These are phyloP conservation scores for Uria aalge DNA, from an alignment of 2,113 vertebrate genomes.

Conservation along the genomic window DNA sequence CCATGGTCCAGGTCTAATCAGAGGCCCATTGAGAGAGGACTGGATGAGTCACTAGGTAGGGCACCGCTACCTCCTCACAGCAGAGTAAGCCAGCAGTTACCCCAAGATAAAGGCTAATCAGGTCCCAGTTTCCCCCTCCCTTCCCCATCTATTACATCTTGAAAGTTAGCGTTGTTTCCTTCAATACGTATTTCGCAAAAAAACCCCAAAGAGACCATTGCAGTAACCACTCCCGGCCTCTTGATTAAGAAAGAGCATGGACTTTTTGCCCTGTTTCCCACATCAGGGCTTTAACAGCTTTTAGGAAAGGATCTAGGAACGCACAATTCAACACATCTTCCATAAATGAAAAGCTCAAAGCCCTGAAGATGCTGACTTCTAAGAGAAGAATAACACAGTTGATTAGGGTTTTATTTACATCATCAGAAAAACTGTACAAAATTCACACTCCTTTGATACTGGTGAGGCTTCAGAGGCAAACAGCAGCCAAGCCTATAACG, in stretches of 20 bases:
- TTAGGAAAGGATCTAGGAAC: background rate
- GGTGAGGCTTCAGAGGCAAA: background rate
- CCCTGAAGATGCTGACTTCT: background rate
- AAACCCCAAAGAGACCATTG: background rate
- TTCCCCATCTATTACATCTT: background rate
- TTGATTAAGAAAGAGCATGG: background rate
- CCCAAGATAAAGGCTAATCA: background rate
- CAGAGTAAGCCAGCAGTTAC: background rate
- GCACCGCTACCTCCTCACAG: background rate
- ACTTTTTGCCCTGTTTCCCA: background rate
- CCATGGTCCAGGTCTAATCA: background rate
- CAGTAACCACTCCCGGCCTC: background rate
- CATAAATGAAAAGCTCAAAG: background rate
- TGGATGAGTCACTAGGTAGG: background rate
- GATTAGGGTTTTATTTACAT: background rate
- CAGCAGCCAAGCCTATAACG: background rate
- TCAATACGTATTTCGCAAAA: rapidly evolving
- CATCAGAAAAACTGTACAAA: background rate
- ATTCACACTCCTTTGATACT: background rate
- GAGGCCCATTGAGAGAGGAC: background rate
- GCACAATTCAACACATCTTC: background rate
- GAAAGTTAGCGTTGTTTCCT: background rate
- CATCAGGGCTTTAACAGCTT: background rate
- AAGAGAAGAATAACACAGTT: background rate
- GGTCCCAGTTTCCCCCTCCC: background rate